A percentile compares a stretch with the other conserved stretches of the same genome.
phyloP scores from a whole-genome alignment of 2,888 invertebrate species.

The Andrena haemorrhoa region DNA sequence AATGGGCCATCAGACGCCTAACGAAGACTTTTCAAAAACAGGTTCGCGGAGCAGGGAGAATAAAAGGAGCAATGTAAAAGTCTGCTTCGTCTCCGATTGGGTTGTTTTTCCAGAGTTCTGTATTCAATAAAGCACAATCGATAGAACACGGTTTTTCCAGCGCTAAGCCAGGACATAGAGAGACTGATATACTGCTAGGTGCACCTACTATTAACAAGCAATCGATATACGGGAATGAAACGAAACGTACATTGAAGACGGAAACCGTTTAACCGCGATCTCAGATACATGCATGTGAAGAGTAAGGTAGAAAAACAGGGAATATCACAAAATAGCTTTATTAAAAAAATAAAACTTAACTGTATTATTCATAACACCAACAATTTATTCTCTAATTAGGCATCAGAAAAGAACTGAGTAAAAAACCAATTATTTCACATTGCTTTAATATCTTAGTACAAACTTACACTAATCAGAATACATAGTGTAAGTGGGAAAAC shows the following conservation, averaged over 20 bases:
- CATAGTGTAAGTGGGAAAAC: too few species aligned
- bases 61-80: neutral
- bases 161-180: neutral
- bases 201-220: slow-evolving; percentile 38
- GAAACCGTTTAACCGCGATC: neutral
- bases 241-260: slow-evolving; percentile 9
- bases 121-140: slow-evolving; percentile 22
- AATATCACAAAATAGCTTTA: too few species aligned
- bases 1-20: neutral
- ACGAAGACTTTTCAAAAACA: neutral
- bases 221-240: slow-evolving; percentile 49
- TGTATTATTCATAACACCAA: too few species aligned
- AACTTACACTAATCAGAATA: too few species aligned
- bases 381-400: too few species aligned
- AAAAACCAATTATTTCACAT: too few species aligned
- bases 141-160: slow-evolving; percentile 14
- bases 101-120: slow-evolving; percentile 4
- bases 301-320: neutral
- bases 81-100: neutral
- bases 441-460: too few species aligned
- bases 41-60: too few species aligned
- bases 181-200: neutral
- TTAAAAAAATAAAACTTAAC: too few species aligned
- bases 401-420: too few species aligned
- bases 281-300: neutral